These are phyloP conservation scores for Pteronura brasiliensis DNA, from an alignment of 2,113 vertebrate species.

Conservation along the genomic window DNA sequence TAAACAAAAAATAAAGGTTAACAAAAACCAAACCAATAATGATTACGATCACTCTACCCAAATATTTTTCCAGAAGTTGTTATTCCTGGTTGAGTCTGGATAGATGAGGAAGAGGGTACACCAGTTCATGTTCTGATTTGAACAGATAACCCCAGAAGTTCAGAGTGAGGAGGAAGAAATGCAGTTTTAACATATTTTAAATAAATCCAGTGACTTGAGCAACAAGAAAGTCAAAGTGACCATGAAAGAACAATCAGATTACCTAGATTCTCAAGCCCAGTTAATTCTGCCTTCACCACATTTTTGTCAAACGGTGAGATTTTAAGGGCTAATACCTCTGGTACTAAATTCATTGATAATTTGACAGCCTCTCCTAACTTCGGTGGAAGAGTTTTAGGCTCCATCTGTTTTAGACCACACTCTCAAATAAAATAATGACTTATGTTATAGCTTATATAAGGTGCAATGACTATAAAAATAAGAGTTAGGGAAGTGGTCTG, in stretches of 20 bases:
- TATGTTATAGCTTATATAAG: neutral
- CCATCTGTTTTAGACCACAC: neutral
- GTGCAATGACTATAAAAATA: neutral
- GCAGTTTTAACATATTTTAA: conserved; percentile 5
- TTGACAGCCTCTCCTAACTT: neutral
- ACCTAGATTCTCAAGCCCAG: neutral
- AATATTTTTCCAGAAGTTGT: conserved; percentile 79
- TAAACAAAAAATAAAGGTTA: conserved; percentile 84
- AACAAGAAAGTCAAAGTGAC: conserved; percentile 53
- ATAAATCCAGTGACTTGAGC: neutral
- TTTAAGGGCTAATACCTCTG: neutral
- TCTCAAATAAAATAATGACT: neutral
- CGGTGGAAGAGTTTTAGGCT: neutral
- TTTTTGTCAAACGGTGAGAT: neutral
- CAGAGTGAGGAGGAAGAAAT: neutral
- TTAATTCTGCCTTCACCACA: neutral
- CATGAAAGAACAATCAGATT: conserved; percentile 7
- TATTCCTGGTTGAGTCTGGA: conserved; percentile 73
- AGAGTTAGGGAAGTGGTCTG: neutral
- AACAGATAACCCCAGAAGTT: conserved; percentile 32
- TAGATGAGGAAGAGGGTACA: neutral
- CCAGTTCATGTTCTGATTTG: neutral
- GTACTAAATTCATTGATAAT: neutral
- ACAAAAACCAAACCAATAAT: conserved; percentile 85
- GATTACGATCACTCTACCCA: conserved; percentile 76